Evolutionary conservation across 2,113 vertebrate species (phyloP), one percentile per base, ranked within the genome.

Genomic region (Leptobrachium ailaonicum): DNA sequence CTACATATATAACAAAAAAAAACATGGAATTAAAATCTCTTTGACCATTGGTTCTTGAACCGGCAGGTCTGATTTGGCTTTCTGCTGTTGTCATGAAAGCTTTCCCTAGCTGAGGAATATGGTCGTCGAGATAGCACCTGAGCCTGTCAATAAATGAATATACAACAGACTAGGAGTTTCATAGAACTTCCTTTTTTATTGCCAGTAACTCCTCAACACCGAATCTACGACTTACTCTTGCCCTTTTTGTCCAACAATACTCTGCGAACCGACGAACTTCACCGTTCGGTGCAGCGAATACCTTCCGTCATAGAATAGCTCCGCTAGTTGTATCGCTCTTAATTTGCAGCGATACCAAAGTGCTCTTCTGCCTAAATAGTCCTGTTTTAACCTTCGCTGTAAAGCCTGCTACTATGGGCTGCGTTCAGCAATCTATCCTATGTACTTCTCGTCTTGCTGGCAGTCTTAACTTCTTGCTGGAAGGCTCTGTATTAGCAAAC

Each of bases 71-170:
- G 86, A 87, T 89, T 85, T 87, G 90, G 90, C 88, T 89, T 86
- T 88, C 89, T 83, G 89, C 81, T 90, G 4, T 83, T 85, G 87
- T 84, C 77, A 86, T 86, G 83, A 83, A 90, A 66, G 87, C 87
- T 82, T 85, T 92, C 91, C 91, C 90, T 92, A 89, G 88, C 84
- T 90, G 86, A 85, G 80, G 89, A 90, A 85, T 81, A 87, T 88
- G 73, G 85, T 87, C 90, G 80, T 86, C 85, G 86, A 84, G 89
- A 90, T 94, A 96, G 96, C 95, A 96, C 95, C 95, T 91, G 90
- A 87, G 91, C 90, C 93, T 87, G 89, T 90, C 89, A 87, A 76
- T 86, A 87, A 76, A 85, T 56, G 84, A 82, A 87, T 83, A 88
- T 85, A 75, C 82, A 89, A 91, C 85, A 92, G 89, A 93, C 91